phyloP scores from a whole-genome alignment of 1,140 invertebrate species.

The Pseudomyrmex gracilis region DNA sequence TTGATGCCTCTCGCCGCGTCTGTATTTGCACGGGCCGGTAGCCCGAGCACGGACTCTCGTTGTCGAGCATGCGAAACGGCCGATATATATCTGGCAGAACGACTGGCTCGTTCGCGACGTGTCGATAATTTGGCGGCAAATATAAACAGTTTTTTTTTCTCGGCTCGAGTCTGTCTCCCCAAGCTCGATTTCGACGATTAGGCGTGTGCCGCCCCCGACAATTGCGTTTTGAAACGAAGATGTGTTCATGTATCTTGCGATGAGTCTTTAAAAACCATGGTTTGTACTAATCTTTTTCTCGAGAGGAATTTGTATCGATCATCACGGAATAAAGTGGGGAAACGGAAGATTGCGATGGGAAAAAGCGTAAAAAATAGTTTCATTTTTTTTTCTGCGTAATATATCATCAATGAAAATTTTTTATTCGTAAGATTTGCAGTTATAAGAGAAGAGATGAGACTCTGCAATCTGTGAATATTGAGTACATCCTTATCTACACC shows the following conservation, averaged over 20 bases:
- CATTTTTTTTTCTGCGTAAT: background rate
- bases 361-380: background rate
- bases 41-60: constrained; percentile 53
- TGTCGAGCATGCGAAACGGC: constrained; percentile 62
- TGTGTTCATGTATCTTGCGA: background rate
- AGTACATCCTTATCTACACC: background rate
- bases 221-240: background rate
- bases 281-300: no score
- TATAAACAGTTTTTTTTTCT: constrained; percentile 29
- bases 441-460: background rate
- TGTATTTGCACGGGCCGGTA: constrained; percentile 64
- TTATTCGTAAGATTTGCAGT: background rate
- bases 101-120: constrained; percentile 40
- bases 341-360: background rate
- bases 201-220: background rate
- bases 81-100: constrained; percentile 48
- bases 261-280: no score
- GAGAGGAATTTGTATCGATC: no score
- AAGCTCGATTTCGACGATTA: background rate
- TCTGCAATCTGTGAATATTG: background rate
- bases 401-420: background rate
- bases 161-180: constrained; percentile 8
- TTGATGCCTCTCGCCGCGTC: constrained; percentile 50
- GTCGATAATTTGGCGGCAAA: constrained; percentile 64
- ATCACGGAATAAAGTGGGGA: no score